A percentile compares a stretch with the other conserved stretches of the same genome.
phyloP scores from a whole-genome alignment of 2,797 vertebrate genomes.

The Calcarius lapponicus region DNA sequence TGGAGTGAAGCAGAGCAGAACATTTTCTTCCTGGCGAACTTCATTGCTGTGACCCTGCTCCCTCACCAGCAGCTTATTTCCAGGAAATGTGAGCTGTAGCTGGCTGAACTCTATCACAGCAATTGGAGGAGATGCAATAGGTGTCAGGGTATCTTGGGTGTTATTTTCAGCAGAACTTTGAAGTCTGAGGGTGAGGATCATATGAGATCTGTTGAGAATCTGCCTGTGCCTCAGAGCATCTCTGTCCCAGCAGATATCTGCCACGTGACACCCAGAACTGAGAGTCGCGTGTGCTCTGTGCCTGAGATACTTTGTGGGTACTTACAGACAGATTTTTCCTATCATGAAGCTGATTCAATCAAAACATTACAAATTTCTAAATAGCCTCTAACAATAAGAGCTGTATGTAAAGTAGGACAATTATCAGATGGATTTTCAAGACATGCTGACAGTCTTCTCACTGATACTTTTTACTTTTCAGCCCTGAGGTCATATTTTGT shows the following conservation, averaged over 20 bases:
- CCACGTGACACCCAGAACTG: not conserved
- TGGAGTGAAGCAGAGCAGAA: not conserved
- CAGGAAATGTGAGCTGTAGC: not conserved
- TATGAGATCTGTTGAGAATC: not conserved
- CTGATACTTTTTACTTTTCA: not conserved
- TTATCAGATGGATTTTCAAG: slow-evolving; percentile 22
- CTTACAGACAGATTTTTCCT: not conserved
- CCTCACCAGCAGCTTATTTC: not conserved
- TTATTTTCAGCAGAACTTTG: not conserved
- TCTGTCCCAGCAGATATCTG: not conserved
- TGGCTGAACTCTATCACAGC: not conserved
- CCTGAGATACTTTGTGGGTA: not conserved
- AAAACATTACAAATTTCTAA: not conserved
- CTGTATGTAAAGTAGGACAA: slow-evolving; percentile 1
- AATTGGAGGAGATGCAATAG: not conserved
- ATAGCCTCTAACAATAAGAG: not conserved
- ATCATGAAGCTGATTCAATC: not conserved
- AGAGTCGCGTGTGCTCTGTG: not conserved
- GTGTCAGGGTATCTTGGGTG: not conserved
- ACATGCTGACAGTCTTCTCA: not conserved
- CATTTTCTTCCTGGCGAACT: not conserved
- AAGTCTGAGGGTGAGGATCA: not conserved
- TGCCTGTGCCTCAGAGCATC: not conserved
- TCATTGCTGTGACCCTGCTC: not conserved
- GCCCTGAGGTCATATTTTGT: slow-evolving; percentile 38